Conservation (phyloP, 1,140 invertebrate genomes). For the Drosophila hydei region DNA sequence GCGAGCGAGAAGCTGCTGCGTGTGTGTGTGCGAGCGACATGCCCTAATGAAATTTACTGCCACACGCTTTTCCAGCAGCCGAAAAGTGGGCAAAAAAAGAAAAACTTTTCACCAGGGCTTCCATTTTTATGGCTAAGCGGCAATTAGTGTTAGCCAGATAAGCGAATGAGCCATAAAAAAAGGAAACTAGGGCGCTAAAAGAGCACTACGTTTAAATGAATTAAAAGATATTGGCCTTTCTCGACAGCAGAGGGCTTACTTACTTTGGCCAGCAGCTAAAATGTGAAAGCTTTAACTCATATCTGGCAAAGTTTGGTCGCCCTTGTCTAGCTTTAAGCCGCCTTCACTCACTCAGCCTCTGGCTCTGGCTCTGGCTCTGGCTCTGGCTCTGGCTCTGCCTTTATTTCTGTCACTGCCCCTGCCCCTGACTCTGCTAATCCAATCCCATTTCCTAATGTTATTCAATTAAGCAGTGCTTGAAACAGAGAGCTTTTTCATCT, state of each 20-base stretch:
- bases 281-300: not conserved
- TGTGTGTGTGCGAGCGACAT: not conserved
- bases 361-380: too few relatives aligned
- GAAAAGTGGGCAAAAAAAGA: not conserved
- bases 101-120: slow-evolving; percentile 20
- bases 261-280: too few relatives aligned
- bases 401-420: too few relatives aligned
- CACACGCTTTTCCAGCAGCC: slow-evolving; percentile 16
- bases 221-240: too few relatives aligned
- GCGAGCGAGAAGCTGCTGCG: not conserved
- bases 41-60: slow-evolving; percentile 33
- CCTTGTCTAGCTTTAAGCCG: not conserved
- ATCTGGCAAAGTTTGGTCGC: not conserved
- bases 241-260: too few relatives aligned
- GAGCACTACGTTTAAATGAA: too few relatives aligned
- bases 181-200: not conserved
- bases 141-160: slow-evolving; percentile 59
- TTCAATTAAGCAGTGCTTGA: slow-evolving; percentile 27
- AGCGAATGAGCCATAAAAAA: slow-evolving; percentile 31
- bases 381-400: too few relatives aligned
- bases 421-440: too few relatives aligned
- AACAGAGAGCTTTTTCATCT: not conserved
- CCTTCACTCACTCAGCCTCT: too few relatives aligned
- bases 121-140: slow-evolving; percentile 45
- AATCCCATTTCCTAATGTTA: not conserved